A percentile compares a stretch with the other conserved stretches of the same genome.
Evolutionary conservation across 2,888 invertebrate genomes (phyloP).

Genomic region (Agrochola lychnidis): DNA sequence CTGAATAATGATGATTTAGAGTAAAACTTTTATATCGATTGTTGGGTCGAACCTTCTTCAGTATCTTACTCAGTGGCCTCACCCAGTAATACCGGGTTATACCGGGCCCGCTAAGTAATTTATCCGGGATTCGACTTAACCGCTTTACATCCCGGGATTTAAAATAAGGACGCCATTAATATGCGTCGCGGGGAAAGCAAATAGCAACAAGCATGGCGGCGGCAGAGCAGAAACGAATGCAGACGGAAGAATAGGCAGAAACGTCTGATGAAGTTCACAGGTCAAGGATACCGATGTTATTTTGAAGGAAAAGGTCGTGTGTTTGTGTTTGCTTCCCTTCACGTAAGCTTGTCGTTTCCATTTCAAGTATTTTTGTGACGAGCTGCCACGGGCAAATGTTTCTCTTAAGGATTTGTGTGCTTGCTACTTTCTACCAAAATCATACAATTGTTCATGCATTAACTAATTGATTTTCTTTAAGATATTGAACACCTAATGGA

Average conservation of each 20-base stretch:
- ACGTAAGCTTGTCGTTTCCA: conserved; percentile 29
- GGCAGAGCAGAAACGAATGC: conserved; percentile 32
- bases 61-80: conserved; percentile 49
- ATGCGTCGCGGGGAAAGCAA: conserved; percentile 81
- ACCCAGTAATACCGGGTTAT: conserved; percentile 69
- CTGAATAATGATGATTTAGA: not conserved
- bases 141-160: conserved; percentile 82
- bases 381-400: conserved; percentile 36
- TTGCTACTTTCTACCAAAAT: not conserved
- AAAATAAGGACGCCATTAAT: conserved; percentile 85
- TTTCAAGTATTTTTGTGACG: conserved; percentile 40
- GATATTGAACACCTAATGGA: not conserved
- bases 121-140: conserved; percentile 84
- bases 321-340: conserved; percentile 40
- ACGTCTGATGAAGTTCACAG: not conserved
- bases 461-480: not conserved
- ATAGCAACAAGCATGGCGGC: conserved; percentile 77
- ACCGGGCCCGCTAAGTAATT: conserved; percentile 79
- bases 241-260: conserved; percentile 57
- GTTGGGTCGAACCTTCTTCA: conserved; percentile 30
- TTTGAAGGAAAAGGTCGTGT: conserved; percentile 37
- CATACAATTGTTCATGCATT: not conserved
- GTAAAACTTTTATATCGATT: conserved; percentile 1
- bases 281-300: conserved; percentile 44
- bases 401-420: conserved; percentile 24